Conservation (phyloP, 2,888 invertebrate genomes). For the Ditylenchus weischeri region DNA sequence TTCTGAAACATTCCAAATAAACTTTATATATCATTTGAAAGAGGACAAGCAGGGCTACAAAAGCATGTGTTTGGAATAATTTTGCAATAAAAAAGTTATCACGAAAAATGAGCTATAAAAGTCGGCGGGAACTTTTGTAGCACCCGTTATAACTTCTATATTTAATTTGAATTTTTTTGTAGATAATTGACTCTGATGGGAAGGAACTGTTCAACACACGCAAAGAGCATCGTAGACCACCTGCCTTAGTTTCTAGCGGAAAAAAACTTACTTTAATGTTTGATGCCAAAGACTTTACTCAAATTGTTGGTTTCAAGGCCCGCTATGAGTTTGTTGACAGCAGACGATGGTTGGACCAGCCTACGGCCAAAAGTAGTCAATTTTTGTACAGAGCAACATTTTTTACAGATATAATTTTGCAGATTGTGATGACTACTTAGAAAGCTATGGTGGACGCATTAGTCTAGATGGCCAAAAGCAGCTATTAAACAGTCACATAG, state of each 20-base stretch:
- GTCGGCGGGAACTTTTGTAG: no score
- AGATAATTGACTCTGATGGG: constrained; percentile 41
- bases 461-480: constrained; percentile 29
- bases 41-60: no score
- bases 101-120: no score
- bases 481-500: constrained; percentile 38
- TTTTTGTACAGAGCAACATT: no score
- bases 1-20: no score
- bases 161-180: no score
- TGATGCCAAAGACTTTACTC: constrained; percentile 35
- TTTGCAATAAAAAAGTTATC: no score
- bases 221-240: constrained; percentile 36
- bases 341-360: constrained; percentile 7
- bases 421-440: constrained; percentile 44
- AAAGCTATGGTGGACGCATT: constrained; percentile 42
- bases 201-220: constrained; percentile 32
- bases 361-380: constrained; percentile 2
- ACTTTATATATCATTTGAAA: no score
- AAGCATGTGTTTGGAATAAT: no score
- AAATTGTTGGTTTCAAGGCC: constrained; percentile 40
- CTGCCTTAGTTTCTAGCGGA: constrained; percentile 36
- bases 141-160: no score
- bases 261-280: constrained; percentile 37
- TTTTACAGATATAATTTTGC: constrained; percentile 10
- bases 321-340: constrained; percentile 39